Evolutionary conservation across 2,797 vertebrate genomes (phyloP).

Genomic region (Sebastolobus alascanus): DNA sequence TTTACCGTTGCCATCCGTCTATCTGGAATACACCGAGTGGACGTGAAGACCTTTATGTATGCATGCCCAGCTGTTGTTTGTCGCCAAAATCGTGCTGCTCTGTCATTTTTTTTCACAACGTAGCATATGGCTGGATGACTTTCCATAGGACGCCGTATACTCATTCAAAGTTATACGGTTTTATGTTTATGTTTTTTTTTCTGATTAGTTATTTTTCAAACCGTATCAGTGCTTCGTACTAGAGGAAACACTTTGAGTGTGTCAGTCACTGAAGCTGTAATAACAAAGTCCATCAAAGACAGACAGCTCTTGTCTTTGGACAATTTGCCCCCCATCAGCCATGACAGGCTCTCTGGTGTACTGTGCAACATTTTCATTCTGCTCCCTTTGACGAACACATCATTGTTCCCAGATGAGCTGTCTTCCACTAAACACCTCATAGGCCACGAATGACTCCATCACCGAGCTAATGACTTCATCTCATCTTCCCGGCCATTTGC

Average conservation of each 20-base stretch:
- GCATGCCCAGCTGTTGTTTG: slow-evolving; percentile 83
- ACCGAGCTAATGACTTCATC: slow-evolving; percentile 60
- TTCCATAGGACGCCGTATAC: slow-evolving; percentile 73
- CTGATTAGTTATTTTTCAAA: slow-evolving; percentile 33
- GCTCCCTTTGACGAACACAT: slow-evolving; percentile 62
- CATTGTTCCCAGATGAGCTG: slow-evolving; percentile 71
- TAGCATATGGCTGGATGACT: slow-evolving; percentile 81
- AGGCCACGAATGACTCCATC: slow-evolving; percentile 63
- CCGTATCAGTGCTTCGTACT: background rate
- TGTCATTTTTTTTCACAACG: slow-evolving; percentile 64
- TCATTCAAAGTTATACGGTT: slow-evolving; percentile 63
- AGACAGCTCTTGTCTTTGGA: slow-evolving; percentile 58
- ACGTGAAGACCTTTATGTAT: slow-evolving; percentile 74
- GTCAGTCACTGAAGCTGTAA: slow-evolving; percentile 36
- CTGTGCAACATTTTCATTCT: slow-evolving; percentile 57
- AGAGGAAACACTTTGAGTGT: slow-evolving; percentile 27
- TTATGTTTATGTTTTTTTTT: slow-evolving; percentile 35
- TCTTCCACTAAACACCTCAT: slow-evolving; percentile 68
- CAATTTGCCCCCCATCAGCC: slow-evolving; percentile 57
- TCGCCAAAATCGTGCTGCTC: slow-evolving; percentile 66
- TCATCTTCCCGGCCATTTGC: slow-evolving; percentile 58
- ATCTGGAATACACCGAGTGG: slow-evolving; percentile 55
- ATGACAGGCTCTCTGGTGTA: slow-evolving; percentile 58
- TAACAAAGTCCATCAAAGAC: slow-evolving; percentile 59
- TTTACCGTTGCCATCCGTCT: slow-evolving; percentile 65